A percentile compares a stretch with the other conserved stretches of the same genome.
Evolutionary conservation across 2,113 vertebrate species (phyloP).

Genomic region (Chloropsis hardwickii): DNA sequence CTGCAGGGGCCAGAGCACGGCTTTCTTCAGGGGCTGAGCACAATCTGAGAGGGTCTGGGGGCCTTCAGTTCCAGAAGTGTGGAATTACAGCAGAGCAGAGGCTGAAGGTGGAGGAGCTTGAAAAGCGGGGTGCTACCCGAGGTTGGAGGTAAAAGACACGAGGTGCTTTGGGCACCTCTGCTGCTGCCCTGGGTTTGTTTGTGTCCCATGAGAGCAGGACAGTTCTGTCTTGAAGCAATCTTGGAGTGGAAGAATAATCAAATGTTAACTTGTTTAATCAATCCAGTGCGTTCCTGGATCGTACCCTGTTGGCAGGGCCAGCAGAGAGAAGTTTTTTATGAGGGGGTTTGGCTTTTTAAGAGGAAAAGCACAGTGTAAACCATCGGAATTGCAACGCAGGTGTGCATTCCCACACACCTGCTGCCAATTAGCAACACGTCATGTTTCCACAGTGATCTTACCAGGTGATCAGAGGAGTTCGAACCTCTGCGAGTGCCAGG

Average conservation of each 20-base stretch:
- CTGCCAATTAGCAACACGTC: rapidly evolving
- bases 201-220: background rate
- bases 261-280: background rate
- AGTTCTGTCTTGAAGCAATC: background rate
- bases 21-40: background rate
- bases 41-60: background rate
- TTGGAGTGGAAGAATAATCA: background rate
- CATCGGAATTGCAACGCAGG: rapidly evolving
- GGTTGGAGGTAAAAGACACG: background rate
- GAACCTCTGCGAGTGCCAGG: background rate
- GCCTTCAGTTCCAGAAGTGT: background rate
- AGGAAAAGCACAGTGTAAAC: background rate
- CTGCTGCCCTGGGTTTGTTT: background rate
- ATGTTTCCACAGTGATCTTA: background rate
- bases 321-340: background rate
- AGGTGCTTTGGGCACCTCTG: background rate
- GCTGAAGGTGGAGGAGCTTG: background rate
- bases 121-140: background rate
- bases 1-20: background rate
- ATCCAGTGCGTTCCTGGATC: background rate
- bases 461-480: background rate
- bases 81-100: background rate
- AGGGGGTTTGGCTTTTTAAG: background rate
- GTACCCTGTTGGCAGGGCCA: background rate
- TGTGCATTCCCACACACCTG: background rate